Conservation (phyloP, 1,140 invertebrate species). For the Drosophila bipectinata region DNA sequence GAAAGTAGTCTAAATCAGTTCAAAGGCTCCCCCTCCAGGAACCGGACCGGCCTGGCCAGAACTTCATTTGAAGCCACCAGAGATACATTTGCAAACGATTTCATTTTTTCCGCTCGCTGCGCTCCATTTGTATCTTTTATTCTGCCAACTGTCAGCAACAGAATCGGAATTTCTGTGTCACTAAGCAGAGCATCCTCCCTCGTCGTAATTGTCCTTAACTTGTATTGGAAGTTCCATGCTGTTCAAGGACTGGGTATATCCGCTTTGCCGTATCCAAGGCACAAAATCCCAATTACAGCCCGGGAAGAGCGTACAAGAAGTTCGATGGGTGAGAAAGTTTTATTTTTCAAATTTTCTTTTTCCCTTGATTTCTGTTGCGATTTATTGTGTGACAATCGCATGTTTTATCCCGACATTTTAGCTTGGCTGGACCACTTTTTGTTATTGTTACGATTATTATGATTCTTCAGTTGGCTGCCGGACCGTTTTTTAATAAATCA, state of each 20-base stretch:
- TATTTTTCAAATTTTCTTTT: slow-evolving; percentile 21
- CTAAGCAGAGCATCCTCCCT: slow-evolving; percentile 33
- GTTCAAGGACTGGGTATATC: slow-evolving; percentile 11
- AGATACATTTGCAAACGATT: slow-evolving; percentile 14
- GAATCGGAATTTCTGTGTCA: slow-evolving; percentile 58
- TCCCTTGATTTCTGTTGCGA: slow-evolving; percentile 61
- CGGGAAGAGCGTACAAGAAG: slow-evolving; percentile 24
- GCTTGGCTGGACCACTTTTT: slow-evolving; percentile 1
- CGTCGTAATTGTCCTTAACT: slow-evolving; percentile 40
- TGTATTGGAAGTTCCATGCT: slow-evolving; percentile 22
- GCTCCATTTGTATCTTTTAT: slow-evolving; percentile 55
- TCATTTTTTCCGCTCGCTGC: slow-evolving; percentile 22
- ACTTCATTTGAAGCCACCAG: slow-evolving; percentile 8
- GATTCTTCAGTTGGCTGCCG: slow-evolving; percentile 44
- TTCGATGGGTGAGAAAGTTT: slow-evolving; percentile 14
- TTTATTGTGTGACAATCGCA: slow-evolving; percentile 74
- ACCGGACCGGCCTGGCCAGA: not conserved
- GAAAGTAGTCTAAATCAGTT: slow-evolving; percentile 9
- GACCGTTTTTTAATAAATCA: slow-evolving; percentile 76
- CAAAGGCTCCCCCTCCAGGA: slow-evolving; percentile 4
- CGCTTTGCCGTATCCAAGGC: not conserved
- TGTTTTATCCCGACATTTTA: slow-evolving; percentile 60
- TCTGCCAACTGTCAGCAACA: slow-evolving; percentile 55
- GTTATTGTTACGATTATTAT: slow-evolving; percentile 31
- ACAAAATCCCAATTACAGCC: not conserved